A percentile compares a stretch with the other conserved stretches of the same genome.
These are phyloP conservation scores for Okapia johnstoni DNA, from an alignment of 2,113 vertebrate genomes.

Conservation along the genomic window DNA sequence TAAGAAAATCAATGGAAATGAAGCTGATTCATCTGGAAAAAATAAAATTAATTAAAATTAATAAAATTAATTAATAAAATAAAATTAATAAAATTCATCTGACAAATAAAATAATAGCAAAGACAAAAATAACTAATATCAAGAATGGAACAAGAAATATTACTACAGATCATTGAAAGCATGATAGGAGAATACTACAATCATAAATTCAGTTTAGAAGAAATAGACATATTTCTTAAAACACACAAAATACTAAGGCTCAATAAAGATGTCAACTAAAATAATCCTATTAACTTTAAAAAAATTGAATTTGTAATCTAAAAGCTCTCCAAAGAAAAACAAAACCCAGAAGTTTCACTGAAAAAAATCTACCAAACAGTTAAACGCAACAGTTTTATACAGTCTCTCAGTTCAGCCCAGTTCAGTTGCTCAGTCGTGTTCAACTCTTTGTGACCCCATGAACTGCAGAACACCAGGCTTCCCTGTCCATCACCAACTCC, in stretches of 20 bases:
- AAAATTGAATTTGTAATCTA: neutral
- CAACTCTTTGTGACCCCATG: fast-evolving
- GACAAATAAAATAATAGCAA: neutral
- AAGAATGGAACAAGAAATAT: neutral
- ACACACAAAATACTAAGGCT: neutral
- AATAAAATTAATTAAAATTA: neutral
- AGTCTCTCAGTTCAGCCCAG: neutral
- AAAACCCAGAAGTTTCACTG: neutral
- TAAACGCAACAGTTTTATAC: neutral
- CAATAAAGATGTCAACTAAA: neutral
- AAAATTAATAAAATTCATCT: neutral
- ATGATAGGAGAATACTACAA: neutral
- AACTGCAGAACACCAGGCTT: neutral
- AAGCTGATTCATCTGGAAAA: neutral
- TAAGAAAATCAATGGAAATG: neutral
- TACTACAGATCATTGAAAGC: neutral
- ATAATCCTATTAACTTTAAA: neutral
- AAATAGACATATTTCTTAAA: neutral
- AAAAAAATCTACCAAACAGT: neutral
- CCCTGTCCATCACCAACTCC: neutral
- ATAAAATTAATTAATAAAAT: neutral
- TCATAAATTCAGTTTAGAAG: neutral
- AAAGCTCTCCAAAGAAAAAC: neutral
- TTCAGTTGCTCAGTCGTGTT: neutral
- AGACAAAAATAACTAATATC: neutral